Conservation (phyloP, 2,113 vertebrate species). For the Pachyramphus minor region DNA sequence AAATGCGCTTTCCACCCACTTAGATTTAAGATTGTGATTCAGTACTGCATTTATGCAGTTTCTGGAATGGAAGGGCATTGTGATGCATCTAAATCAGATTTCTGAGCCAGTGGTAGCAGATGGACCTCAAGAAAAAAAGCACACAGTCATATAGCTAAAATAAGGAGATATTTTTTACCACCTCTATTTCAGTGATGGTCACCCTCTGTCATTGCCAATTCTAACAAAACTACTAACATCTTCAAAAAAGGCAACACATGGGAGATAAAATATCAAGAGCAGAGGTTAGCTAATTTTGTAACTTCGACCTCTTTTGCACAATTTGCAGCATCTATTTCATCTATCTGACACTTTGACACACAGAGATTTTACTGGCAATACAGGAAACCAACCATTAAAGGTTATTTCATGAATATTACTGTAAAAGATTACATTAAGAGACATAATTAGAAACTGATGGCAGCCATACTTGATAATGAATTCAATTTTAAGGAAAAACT, state of each 20-base stretch:
- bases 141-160: constrained; percentile 34
- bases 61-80: constrained; percentile 13
- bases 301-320: not conserved
- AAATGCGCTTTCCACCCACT: constrained; percentile 41
- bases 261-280: constrained; percentile 16
- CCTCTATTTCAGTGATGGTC: not conserved
- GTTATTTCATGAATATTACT: not conserved
- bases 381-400: not conserved
- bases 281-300: not conserved
- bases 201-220: constrained; percentile 3
- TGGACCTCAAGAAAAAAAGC: constrained; percentile 13
- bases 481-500: not conserved
- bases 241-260: not conserved
- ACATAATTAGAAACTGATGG: not conserved
- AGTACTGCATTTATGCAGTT: constrained; percentile 26
- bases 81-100: constrained; percentile 19
- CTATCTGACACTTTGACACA: not conserved
- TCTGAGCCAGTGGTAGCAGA: constrained; percentile 47
- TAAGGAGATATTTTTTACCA: constrained; percentile 5
- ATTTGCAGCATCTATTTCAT: not conserved
- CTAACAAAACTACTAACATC: not conserved
- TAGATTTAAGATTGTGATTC: constrained; percentile 33
- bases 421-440: not conserved
- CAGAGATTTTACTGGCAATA: not conserved
- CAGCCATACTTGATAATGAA: not conserved